These are phyloP conservation scores for Atrina japonica DNA, from an alignment of 2,888 invertebrate genomes.

Conservation along the genomic window DNA sequence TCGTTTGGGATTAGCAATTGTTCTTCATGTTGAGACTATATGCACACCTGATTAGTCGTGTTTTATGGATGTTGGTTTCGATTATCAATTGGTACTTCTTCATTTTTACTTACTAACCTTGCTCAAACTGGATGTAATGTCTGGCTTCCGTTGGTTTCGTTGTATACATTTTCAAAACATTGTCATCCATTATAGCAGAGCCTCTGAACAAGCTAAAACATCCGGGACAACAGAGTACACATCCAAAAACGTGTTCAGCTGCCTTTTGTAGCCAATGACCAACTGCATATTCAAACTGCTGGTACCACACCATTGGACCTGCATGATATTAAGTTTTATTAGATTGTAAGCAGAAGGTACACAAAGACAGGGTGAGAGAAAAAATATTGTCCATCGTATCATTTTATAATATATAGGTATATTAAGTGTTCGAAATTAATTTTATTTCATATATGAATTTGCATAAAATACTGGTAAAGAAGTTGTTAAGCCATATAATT, in stretches of 20 bases:
- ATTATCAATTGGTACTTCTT: too few species aligned
- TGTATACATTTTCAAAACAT: conserved; percentile 94
- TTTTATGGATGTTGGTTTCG: too few species aligned
- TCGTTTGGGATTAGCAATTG: too few species aligned
- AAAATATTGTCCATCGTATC: too few species aligned
- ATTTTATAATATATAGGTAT: too few species aligned
- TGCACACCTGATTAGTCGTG: too few species aligned
- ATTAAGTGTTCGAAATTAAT: too few species aligned
- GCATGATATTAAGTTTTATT: conserved; percentile 6
- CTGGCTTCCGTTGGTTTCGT: conserved; percentile 87
- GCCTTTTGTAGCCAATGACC: conserved; percentile 99
- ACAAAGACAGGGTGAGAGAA: too few species aligned
- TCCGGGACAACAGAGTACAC: conserved; percentile 95
- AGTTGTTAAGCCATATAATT: too few species aligned
- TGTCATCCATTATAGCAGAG: conserved; percentile 93
- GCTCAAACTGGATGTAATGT: conserved; percentile 95
- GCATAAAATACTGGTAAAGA: too few species aligned
- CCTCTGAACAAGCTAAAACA: conserved; percentile 95
- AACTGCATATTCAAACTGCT: conserved; percentile 99
- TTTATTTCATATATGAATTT: too few species aligned
- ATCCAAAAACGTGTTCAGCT: conserved; percentile 99
- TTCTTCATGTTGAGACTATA: too few species aligned
- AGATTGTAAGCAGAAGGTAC: background rate
- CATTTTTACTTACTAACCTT: conserved; percentile 86
- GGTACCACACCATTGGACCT: conserved; percentile 99